These are phyloP conservation scores for Zaprionus tsacasi DNA, from an alignment of 1,140 invertebrate genomes.

Conservation along the genomic window DNA sequence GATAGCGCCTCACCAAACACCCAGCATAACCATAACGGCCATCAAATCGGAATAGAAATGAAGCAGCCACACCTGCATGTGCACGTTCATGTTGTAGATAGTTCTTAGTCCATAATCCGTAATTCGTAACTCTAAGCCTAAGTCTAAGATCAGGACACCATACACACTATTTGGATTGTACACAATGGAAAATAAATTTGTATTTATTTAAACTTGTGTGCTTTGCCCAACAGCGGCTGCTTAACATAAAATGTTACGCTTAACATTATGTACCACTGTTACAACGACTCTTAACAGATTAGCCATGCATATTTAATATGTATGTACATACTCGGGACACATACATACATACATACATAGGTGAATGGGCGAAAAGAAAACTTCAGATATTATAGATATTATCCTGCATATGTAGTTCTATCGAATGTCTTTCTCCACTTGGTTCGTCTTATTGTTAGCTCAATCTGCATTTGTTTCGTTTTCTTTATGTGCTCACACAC, in stretches of 20 bases:
- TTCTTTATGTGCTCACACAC: conserved; percentile 27
- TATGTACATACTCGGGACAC: background rate
- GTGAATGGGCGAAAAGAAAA: background rate
- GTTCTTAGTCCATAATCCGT: conserved; percentile 18
- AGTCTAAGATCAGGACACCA: conserved; percentile 24
- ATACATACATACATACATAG: background rate
- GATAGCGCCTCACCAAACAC: conserved; percentile 81
- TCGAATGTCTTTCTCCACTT: conserved; percentile 11
- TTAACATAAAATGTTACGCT: background rate
- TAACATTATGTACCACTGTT: background rate
- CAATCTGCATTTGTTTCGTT: conserved; percentile 28
- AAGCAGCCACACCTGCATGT: background rate
- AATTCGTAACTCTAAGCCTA: conserved; percentile 13
- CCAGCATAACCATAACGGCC: conserved; percentile 80
- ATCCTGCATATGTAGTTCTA: background rate
- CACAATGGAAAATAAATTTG: conserved; percentile 52
- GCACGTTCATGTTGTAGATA: conserved; percentile 24
- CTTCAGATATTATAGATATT: background rate
- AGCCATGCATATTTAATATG: too few species aligned
- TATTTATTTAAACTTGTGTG: conserved; percentile 57
- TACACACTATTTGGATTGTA: conserved; percentile 18
- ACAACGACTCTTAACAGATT: background rate
- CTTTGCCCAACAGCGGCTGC: conserved; percentile 1
- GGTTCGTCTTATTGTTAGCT: background rate
- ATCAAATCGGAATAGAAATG: conserved; percentile 69